Evolutionary conservation across 2,113 vertebrate species (phyloP).

Genomic region (Mormyrus iriodes): DNA sequence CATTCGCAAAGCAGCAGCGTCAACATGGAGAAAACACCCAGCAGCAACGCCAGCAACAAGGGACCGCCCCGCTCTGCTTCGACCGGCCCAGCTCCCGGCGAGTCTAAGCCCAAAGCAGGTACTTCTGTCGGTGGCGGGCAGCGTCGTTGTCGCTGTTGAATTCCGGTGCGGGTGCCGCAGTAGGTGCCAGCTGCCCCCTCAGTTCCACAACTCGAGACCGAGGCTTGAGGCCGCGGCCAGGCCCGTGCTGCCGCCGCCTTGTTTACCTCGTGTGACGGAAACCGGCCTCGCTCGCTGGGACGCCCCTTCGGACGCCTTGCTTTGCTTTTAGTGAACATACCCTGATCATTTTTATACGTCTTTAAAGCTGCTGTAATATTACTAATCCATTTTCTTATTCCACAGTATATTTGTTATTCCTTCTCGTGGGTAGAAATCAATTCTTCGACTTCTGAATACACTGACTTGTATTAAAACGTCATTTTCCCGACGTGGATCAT

Average conservation of each 20-base stretch:
- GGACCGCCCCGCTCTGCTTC: slow-evolving; percentile 79
- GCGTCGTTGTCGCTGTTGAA: neutral
- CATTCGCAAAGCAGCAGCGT: slow-evolving; percentile 62
- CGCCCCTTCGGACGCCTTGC: neutral
- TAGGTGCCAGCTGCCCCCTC: slow-evolving; percentile 7
- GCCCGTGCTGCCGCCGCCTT: slow-evolving; percentile 32
- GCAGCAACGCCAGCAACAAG: slow-evolving; percentile 77
- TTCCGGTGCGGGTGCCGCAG: neutral
- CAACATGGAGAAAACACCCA: slow-evolving; percentile 69
- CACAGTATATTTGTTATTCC: neutral
- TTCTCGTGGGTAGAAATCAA: neutral
- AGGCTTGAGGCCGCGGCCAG: slow-evolving; percentile 37
- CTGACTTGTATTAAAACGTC: neutral
- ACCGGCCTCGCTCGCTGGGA: neutral
- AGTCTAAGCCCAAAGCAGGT: slow-evolving; percentile 95
- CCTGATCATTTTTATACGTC: neutral
- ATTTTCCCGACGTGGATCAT: neutral
- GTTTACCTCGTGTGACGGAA: slow-evolving; percentile 32
- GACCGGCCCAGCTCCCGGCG: slow-evolving; percentile 72
- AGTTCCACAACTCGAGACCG: slow-evolving; percentile 32
- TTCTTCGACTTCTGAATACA: neutral
- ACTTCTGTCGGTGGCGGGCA: slow-evolving; percentile 19
- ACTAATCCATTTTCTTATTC: neutral
- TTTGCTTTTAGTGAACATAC: neutral
- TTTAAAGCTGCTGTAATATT: neutral